Evolutionary conservation across 2,888 invertebrate genomes (phyloP), one percentile per base, ranked within the genome.

Genomic region (Ennomos quercinarius): DNA sequence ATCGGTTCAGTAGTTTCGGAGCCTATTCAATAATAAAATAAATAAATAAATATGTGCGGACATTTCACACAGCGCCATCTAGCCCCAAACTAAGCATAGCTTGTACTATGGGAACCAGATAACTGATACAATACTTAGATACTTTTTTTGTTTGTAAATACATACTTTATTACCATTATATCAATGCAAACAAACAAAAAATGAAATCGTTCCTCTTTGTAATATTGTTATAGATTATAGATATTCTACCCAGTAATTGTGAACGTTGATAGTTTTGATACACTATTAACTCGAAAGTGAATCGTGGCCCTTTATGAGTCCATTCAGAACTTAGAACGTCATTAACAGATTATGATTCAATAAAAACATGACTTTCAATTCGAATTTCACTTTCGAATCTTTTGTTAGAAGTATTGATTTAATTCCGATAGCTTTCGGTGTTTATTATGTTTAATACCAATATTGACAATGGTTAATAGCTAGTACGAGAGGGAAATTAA

Each of bases 341-440:
- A 47, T 37, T 48, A 53, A 42, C 11, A n/a, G 42, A 48, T 46
- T 47, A 51, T 47, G 46, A 49, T 49, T 46, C 50, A 45, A 54
- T 49, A 27, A 53, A 52, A 48, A 39, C 11, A 27, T 34, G 45
- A 50, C 57, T 58, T 49, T 39, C 40, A 27, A 44, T 45, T 44
- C 13, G 44, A 58, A 45, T 60, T 60, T 60, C 60, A 60, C 60
- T 60, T 60, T 60, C 54, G 34, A 53, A 53, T 44, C 44, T 58
- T 53, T 54, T 60, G 50, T 50, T 59, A 11, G 37, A 52, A 53
- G 44, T 40, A 41, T 40, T 59, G 48, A 54, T 53, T 49, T 49
- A 48, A 48, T n/a, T 27, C 39, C 12, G 36, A 40, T 34, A 49
- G 12, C 39, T 58, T 43, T 39, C 39, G 12, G 5, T 47, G 41